Percentiles rank a stretch among this genome's conserved stretches.
phyloP scores from a whole-genome alignment of 2,113 vertebrate genomes.

The Grus americana region DNA sequence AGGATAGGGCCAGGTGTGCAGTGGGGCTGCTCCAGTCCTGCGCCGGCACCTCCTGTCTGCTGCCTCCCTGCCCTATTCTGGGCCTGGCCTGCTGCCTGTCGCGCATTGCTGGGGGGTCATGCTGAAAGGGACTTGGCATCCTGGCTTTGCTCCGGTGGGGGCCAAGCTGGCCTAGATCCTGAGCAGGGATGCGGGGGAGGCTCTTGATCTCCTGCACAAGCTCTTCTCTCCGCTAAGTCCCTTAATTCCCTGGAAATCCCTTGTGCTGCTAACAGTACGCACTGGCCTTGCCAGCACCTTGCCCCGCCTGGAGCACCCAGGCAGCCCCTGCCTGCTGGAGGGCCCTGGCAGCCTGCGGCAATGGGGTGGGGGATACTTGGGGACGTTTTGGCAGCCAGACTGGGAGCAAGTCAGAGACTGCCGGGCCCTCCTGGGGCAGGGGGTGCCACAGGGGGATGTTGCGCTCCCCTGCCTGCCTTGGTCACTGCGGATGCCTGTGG shows the following conservation, averaged over 20 bases:
- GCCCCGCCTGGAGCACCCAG: not conserved
- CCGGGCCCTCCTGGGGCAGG: not conserved
- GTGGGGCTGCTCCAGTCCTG: not conserved
- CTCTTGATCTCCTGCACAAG: not conserved
- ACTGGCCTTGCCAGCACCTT: not conserved
- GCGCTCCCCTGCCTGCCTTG: not conserved
- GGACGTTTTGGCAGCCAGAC: not conserved
- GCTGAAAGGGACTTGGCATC: constrained; percentile 32
- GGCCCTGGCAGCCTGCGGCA: not conserved
- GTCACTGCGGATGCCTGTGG: fast-evolving
- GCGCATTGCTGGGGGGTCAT: not conserved
- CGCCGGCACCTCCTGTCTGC: not conserved
- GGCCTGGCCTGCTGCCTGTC: not conserved
- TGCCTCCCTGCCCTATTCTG: not conserved
- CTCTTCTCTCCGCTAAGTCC: constrained; percentile 18
- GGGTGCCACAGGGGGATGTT: not conserved
- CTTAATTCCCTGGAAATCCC: constrained; percentile 52
- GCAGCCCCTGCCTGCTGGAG: not conserved
- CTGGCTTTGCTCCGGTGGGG: not conserved
- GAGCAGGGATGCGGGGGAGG: not conserved
- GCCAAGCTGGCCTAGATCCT: not conserved
- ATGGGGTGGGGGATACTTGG: not conserved
- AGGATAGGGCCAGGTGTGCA: not conserved
- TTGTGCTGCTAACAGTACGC: not conserved
- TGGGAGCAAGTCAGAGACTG: not conserved